Conservation (phyloP, 2,113 vertebrate species). For the Falcunculus frontatus region DNA sequence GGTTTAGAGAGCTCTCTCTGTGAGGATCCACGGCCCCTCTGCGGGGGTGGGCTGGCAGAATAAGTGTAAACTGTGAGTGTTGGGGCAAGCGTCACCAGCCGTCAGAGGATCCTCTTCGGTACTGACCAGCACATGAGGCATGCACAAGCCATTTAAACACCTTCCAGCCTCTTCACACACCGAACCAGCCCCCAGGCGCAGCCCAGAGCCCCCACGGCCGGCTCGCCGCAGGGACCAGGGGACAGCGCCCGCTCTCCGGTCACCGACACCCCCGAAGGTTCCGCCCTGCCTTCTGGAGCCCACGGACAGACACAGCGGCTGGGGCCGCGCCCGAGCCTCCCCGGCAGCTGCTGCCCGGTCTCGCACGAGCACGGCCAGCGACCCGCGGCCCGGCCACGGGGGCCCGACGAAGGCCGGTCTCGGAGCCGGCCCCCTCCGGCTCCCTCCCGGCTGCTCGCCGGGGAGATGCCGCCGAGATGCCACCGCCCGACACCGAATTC, state of each 20-base stretch:
- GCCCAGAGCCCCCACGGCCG: neutral
- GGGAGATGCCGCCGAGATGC: neutral
- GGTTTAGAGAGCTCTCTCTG: neutral
- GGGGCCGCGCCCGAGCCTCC: neutral
- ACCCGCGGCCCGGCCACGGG: neutral
- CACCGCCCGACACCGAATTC: neutral
- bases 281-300: neutral
- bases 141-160: neutral
- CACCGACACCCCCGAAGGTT: neutral
- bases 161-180: neutral
- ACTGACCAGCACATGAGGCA: neutral
- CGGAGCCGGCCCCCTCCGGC: neutral
- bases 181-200: neutral
- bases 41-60: neutral
- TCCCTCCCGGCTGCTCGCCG: neutral
- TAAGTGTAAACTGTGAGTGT: rapidly evolving
- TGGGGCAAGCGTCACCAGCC: neutral
- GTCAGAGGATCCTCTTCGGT: too few relatives aligned
- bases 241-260: neutral
- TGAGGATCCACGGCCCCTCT: rapidly evolving
- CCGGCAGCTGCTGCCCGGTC: neutral
- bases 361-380: neutral
- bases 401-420: neutral
- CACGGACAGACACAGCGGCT: neutral
- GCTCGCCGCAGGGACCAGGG: neutral